Percentiles rank a stretch among this genome's conserved stretches.
Conservation (phyloP, 2,113 vertebrate genomes). For the Phyllostomus discolor region DNA sequence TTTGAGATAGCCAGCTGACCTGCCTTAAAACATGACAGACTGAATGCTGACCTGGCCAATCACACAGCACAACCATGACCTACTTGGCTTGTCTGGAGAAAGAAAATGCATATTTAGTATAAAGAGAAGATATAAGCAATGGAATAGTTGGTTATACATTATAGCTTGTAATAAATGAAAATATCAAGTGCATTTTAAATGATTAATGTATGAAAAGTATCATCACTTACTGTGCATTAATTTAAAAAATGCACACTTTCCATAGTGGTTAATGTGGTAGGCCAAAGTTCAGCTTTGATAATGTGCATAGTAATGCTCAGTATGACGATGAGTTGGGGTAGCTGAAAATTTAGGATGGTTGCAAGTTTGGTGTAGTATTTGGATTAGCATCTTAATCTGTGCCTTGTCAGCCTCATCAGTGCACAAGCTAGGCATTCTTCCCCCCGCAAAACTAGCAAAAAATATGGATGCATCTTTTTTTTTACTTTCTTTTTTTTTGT, state of each 20-base stretch:
- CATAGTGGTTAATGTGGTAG: conserved; percentile 77
- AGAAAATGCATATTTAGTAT: conserved; percentile 72
- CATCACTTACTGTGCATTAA: conserved; percentile 78
- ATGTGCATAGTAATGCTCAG: conserved; percentile 84
- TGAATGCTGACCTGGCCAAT: conserved; percentile 45
- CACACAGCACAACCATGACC: conserved; percentile 44
- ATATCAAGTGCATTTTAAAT: conserved; percentile 82
- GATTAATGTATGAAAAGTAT: conserved; percentile 83
- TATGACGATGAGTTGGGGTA: conserved; percentile 87
- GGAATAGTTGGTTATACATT: conserved; percentile 72
- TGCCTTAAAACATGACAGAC: conserved; percentile 56
- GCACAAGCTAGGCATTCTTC: conserved; percentile 55
- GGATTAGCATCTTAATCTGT: conserved; percentile 85
- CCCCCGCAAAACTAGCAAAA: conserved; percentile 65
- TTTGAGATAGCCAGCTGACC: conserved; percentile 46
- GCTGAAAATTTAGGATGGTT: conserved; percentile 85
- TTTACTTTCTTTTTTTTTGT: conserved; percentile 51
- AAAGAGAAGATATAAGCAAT: conserved; percentile 72
- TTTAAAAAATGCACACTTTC: conserved; percentile 79
- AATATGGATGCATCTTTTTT: conserved; percentile 72
- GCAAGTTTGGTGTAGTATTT: conserved; percentile 86
- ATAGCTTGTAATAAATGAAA: conserved; percentile 77
- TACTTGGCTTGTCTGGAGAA: conserved; percentile 67
- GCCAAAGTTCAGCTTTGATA: conserved; percentile 79
- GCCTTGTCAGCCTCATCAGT: conserved; percentile 79